Base-by-base conservation (phyloP, 2,113 vertebrate species). In the Numenius arquata region DNA sequence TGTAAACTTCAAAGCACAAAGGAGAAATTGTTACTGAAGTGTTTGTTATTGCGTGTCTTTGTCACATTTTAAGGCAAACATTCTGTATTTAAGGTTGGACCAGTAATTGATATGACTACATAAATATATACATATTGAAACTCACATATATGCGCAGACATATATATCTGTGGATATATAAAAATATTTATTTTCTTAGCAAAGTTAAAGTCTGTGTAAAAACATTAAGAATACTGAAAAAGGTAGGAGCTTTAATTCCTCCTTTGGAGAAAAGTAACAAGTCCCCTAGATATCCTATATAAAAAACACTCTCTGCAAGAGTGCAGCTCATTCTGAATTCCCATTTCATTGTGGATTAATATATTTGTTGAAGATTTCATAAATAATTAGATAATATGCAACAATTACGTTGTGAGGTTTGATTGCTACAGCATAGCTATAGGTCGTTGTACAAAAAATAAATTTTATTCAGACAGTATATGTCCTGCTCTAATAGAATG, bases 251-350 rank as follows among this genome's bases (percentile, higher is more conserved):
- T 71, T 41, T 85, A 91, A 88, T 93, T 96, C 89, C 94, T 96
- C 95, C 95, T 95, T 88, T 92, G 95, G 95, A 96, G 96, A 92
- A 95, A 96, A 85, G 66, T 58, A 89, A 66, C 38, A 95, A 95
- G 67, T 94, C 70, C 62, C 79, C 62, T 73, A 82, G 61, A 78
- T 21, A 90, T 4, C 65, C 47, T 74, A 25, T 16, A 23, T 56
- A 66, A 82, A 78, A 77, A 77, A 15, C 48, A 62, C 82, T 90
- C 68, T 88, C 56, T 85, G 68, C 40, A 89, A 85, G 87, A 96
- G 53, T 73, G 56, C 22, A 91, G 47, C 73, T 75, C 48, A 20
- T 72, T 65, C 56, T 85, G 41, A 87, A 61, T 66, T 82, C 77
- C 87, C 86, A 65, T 19, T 88, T 74, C 76, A 53, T 0, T 86